phyloP scores from a whole-genome alignment of 1,140 invertebrate species.

The Ladona fulva region DNA sequence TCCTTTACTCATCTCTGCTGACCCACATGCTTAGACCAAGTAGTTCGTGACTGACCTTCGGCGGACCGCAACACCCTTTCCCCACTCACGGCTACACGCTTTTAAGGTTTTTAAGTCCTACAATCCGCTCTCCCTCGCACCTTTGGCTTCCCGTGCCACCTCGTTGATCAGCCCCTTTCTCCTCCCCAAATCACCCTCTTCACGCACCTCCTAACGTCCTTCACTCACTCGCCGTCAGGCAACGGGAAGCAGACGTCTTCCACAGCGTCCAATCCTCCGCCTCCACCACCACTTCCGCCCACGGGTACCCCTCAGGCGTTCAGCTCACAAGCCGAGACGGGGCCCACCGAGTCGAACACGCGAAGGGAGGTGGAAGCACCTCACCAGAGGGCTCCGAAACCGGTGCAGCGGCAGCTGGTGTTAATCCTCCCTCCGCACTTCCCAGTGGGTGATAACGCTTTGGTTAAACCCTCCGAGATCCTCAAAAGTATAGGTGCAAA shows the following conservation, averaged over 20 bases:
- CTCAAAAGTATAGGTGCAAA: conserved; percentile 66
- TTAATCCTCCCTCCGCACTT: conserved; percentile 32
- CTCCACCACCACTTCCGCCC: neutral
- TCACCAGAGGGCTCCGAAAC: neutral
- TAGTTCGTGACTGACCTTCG: neutral
- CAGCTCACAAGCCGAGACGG: neutral
- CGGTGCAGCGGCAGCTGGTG: neutral
- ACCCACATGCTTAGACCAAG: neutral
- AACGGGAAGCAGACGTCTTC: neutral
- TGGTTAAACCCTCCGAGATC: conserved; percentile 88
- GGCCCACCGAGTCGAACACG: neutral
- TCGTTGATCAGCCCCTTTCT: neutral
- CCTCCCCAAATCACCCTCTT: neutral
- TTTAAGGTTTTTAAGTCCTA: neutral
- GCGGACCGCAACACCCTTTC: neutral
- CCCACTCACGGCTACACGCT: neutral
- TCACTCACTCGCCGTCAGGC: neutral
- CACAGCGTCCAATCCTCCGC: neutral
- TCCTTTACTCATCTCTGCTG: neutral
- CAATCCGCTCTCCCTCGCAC: neutral
- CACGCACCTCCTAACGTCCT: neutral
- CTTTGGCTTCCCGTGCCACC: neutral
- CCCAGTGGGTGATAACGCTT: conserved; percentile 55
- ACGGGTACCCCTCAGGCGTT: neutral
- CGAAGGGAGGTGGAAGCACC: neutral